Conservation (phyloP, 2,797 vertebrate genomes). For the Anisognathus igniventris region DNA sequence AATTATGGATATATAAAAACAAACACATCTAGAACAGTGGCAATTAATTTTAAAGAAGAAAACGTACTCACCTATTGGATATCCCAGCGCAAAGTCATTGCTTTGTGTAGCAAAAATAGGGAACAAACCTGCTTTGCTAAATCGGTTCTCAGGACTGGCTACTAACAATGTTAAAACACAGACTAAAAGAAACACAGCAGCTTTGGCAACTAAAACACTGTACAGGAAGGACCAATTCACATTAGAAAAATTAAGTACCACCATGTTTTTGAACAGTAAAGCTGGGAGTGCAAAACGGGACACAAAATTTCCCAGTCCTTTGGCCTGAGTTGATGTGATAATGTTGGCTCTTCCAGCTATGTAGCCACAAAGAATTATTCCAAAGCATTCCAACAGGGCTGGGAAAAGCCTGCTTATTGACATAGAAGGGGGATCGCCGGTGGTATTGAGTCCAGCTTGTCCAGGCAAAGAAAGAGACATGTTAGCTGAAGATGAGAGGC, state of each 20-base stretch:
- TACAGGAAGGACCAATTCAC: conserved; percentile 96
- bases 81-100: conserved; percentile 97
- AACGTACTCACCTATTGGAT: conserved; percentile 89
- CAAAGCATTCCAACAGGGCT: conserved; percentile 94
- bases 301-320: conserved; percentile 94
- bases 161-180: conserved; percentile 88
- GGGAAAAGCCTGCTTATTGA: conserved; percentile 92
- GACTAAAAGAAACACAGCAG: conserved; percentile 87
- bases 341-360: conserved; percentile 88
- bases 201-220: conserved; percentile 93
- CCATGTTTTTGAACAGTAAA: conserved; percentile 97
- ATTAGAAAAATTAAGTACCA: conserved; percentile 89
- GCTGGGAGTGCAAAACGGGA: conserved; percentile 97
- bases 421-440: conserved; percentile 76
- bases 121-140: conserved; percentile 92
- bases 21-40: background rate
- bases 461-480: conserved; percentile 58
- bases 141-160: conserved; percentile 84
- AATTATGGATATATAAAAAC: background rate
- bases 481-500: conserved; percentile 58
- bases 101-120: conserved; percentile 98
- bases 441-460: conserved; percentile 55
- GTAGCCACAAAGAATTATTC: conserved; percentile 95
- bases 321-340: conserved; percentile 92
- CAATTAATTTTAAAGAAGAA: conserved; percentile 10